Base-by-base conservation (phyloP, 2,113 vertebrate species). In the Solenodon paradoxus region DNA sequence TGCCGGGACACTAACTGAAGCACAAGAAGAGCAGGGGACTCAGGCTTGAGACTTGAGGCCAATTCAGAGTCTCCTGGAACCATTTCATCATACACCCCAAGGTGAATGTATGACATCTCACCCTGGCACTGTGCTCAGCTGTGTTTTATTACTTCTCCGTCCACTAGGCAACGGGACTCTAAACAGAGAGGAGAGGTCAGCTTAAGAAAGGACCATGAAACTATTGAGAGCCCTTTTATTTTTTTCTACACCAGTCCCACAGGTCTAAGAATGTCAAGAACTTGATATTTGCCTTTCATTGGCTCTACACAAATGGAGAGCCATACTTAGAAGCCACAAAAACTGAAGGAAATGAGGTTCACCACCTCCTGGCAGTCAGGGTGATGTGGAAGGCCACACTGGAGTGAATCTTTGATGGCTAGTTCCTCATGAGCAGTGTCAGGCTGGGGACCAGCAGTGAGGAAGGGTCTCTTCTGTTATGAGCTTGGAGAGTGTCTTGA, bases 231-330 rank as follows among this genome's bases (percentile, higher is more conserved):
- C 17, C 49, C 88, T 97, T 97, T 98, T 88, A 91, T 97, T 98
- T 95, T n/a, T 81, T 95, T 92, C 49, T 94, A 90, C 32, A 96
- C 49, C 0, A 69, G 95, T 97, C 87, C 84, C 96, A 80, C 63
- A 97, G 93, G 77, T 95, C 96, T 97, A 91, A 96, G 97, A 92
- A 95, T 97, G 80, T 74, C 97, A 98, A 96, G 88, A 69, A 66
- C 69, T 97, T 98, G 98, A 97, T 98, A 98, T 98, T 98, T 98
- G 96, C 96, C 92, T 97, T 97, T 98, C 95, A 96, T 94, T 96
- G 95, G 87, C 96, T 98, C 97, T 95, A 82, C 90, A 98, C 96
- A 98, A 96, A 97, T 96, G 79, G 89, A 95, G 75, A 97, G 94
- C 69, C 89, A 77, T 71, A 53, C 95, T 97, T 95, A 96, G 97